A percentile compares a stretch with the other conserved stretches of the same genome.
These are phyloP conservation scores for Poecilia velifera DNA, from an alignment of 2,797 vertebrate genomes.

Conservation along the genomic window DNA sequence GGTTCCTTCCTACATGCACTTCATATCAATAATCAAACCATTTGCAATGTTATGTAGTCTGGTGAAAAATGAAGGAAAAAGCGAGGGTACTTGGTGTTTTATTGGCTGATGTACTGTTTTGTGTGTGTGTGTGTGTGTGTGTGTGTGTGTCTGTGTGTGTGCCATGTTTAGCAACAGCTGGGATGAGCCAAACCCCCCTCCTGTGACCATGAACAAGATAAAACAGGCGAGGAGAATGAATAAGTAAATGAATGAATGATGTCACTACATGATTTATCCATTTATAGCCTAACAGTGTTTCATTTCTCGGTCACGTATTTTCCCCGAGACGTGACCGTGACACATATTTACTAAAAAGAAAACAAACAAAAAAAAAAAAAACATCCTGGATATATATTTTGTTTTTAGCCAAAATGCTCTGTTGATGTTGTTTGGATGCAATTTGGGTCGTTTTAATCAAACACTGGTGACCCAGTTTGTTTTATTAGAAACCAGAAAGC, in stretches of 20 bases:
- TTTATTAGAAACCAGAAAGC: neutral
- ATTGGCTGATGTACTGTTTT: neutral
- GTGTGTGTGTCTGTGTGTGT: too few species aligned
- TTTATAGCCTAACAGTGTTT: neutral
- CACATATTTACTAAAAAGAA: neutral
- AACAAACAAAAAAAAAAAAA: neutral
- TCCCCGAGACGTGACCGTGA: neutral
- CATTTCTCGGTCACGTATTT: neutral
- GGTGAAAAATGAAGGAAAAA: neutral
- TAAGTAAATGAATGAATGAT: neutral
- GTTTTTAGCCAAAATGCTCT: neutral
- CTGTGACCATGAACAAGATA: neutral
- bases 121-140: too few species aligned
- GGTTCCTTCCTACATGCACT: neutral
- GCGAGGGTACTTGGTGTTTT: neutral
- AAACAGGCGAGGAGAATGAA: neutral
- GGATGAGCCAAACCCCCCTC: neutral
- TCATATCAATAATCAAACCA: neutral
- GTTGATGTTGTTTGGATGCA: neutral
- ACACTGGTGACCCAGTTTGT: neutral
- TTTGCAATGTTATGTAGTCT: conserved; percentile 2
- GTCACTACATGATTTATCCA: neutral
- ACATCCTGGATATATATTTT: neutral
- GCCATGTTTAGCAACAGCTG: neutral
- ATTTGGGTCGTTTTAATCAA: neutral